Evolutionary conservation across 2,888 invertebrate genomes (phyloP).

Genomic region (Argyresthia goedartella): DNA sequence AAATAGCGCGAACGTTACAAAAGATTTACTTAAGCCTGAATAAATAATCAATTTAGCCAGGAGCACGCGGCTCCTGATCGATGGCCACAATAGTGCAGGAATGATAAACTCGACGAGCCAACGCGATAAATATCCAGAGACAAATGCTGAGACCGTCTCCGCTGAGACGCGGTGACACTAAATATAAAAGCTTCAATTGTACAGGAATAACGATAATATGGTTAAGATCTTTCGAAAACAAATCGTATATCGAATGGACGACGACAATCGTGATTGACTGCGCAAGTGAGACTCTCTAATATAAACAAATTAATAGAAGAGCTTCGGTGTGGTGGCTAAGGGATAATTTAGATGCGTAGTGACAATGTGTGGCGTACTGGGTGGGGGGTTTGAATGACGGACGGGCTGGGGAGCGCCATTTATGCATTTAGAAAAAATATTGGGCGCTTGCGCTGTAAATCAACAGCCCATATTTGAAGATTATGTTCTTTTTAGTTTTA

Average conservation of each 20-base stretch:
- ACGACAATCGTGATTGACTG: slow-evolving; percentile 68
- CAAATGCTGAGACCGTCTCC: slow-evolving; percentile 66
- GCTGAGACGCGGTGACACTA: slow-evolving; percentile 67
- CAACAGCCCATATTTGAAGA: slow-evolving; percentile 24
- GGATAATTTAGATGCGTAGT: slow-evolving; percentile 34
- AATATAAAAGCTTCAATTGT: slow-evolving; percentile 70
- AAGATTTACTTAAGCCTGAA: slow-evolving; percentile 63
- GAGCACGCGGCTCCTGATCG: slow-evolving; percentile 61
- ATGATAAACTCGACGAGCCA: slow-evolving; percentile 63
- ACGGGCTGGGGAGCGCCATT: slow-evolving; percentile 33
- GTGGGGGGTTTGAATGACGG: slow-evolving; percentile 32
- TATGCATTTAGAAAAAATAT: slow-evolving; percentile 43
- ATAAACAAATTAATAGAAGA: slow-evolving; percentile 69
- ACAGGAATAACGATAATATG: slow-evolving; percentile 69
- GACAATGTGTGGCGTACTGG: slow-evolving; percentile 9
- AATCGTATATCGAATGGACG: slow-evolving; percentile 66
- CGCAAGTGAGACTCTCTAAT: slow-evolving; percentile 67
- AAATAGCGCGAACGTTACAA: slow-evolving; percentile 50
- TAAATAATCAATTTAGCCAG: slow-evolving; percentile 64
- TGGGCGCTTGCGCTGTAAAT: slow-evolving; percentile 40
- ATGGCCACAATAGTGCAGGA: slow-evolving; percentile 64
- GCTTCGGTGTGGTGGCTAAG: slow-evolving; percentile 29
- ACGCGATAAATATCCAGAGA: slow-evolving; percentile 66
- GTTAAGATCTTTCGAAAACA: slow-evolving; percentile 69
- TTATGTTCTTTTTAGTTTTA: slow-evolving; percentile 31